Percentiles rank a stretch among this genome's conserved stretches.
phyloP scores from a whole-genome alignment of 2,797 vertebrate species.

The Columba guinea region DNA sequence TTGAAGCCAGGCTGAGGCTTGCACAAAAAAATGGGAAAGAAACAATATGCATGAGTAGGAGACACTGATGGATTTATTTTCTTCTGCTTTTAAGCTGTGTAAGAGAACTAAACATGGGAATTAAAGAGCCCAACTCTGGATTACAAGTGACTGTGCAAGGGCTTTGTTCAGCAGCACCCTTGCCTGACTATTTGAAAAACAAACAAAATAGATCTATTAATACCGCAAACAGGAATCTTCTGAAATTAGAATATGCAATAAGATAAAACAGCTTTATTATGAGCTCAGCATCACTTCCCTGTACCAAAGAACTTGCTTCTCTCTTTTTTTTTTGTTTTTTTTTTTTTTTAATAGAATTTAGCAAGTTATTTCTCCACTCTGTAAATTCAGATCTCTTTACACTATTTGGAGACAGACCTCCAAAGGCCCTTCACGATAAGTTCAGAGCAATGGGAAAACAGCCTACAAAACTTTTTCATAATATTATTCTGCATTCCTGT shows the following conservation, averaged over 20 bases:
- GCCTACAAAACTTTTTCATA: background rate
- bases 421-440: background rate
- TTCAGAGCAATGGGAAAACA: background rate
- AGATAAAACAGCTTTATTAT: background rate
- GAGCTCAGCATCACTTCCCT: background rate
- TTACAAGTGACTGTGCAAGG: slow-evolving; percentile 26
- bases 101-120: background rate
- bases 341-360: background rate
- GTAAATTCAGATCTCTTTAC: background rate
- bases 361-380: background rate
- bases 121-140: background rate
- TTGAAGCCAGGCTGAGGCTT: background rate
- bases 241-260: background rate
- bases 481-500: slow-evolving; percentile 60
- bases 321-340: background rate
- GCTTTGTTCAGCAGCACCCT: slow-evolving; percentile 33
- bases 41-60: background rate
- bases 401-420: background rate
- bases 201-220: background rate
- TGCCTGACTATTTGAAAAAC: slow-evolving; percentile 12
- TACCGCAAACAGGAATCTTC: background rate
- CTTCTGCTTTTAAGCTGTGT: background rate
- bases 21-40: background rate
- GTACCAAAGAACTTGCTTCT: background rate
- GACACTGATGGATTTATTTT: slow-evolving; percentile 38